A percentile compares a stretch with the other conserved stretches of the same genome.
Evolutionary conservation across 2,797 vertebrate genomes (phyloP).

Genomic region (Podargus strigoides): DNA sequence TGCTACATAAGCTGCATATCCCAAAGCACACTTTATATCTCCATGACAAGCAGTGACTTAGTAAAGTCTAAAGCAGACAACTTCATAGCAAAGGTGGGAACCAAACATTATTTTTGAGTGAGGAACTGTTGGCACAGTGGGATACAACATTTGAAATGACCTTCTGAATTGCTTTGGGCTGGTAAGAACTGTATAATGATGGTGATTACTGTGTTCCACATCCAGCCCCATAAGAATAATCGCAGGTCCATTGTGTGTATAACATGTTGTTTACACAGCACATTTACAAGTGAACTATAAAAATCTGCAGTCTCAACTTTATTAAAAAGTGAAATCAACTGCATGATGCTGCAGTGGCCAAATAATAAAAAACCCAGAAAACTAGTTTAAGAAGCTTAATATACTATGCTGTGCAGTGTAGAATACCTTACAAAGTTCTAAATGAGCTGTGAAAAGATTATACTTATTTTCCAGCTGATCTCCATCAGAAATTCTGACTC

Average conservation of each 20-base stretch:
- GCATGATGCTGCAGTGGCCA: neutral
- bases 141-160: conserved; percentile 30
- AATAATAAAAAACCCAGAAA: conserved; percentile 47
- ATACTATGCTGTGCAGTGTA: neutral
- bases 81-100: neutral
- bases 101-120: neutral
- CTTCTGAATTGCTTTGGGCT: conserved; percentile 53
- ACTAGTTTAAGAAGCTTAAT: conserved; percentile 22
- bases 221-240: neutral
- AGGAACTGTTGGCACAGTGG: neutral
- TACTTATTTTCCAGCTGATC: conserved; percentile 27
- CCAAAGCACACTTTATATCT: neutral
- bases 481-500: neutral
- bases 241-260: neutral
- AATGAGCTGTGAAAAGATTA: conserved; percentile 47
- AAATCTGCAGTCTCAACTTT: conserved; percentile 52
- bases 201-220: neutral
- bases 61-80: neutral
- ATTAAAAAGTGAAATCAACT: conserved; percentile 59
- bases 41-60: neutral
- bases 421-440: conserved; percentile 55
- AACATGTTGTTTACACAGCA: conserved; percentile 24
- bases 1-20: neutral
- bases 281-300: conserved; percentile 51
- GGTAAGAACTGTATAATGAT: neutral